Percentiles rank a stretch among this genome's conserved stretches.
phyloP scores from a whole-genome alignment of 2,797 vertebrate genomes.

The Coracias cyanogaster region DNA sequence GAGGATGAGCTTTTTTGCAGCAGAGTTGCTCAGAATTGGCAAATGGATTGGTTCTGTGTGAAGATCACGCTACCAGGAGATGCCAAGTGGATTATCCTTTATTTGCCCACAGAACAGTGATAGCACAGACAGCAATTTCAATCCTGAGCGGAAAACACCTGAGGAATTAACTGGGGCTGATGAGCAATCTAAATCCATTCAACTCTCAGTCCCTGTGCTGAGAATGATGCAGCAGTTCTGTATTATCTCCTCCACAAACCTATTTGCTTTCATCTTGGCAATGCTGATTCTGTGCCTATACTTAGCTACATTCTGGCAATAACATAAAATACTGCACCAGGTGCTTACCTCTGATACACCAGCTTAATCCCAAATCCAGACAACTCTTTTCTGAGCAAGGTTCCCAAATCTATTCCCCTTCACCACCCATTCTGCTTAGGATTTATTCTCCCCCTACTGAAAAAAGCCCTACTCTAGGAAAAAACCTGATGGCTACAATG shows the following conservation, averaged over 20 bases:
- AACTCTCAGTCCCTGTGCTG: background rate
- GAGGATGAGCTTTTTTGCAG: background rate
- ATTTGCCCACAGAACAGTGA: background rate
- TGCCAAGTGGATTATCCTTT: background rate
- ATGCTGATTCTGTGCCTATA: background rate
- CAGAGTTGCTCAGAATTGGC: background rate
- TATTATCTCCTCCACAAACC: constrained; percentile 18
- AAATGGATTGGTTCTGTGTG: background rate
- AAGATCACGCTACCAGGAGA: background rate
- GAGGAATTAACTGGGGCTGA: background rate
- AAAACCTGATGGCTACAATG: background rate
- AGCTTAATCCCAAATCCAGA: background rate
- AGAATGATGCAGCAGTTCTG: constrained; percentile 3
- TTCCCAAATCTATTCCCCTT: background rate
- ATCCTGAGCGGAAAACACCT: background rate
- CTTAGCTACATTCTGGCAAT: background rate
- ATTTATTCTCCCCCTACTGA: background rate
- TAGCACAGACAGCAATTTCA: background rate
- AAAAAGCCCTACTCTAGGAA: background rate
- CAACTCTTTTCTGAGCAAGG: background rate
- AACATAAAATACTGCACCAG: background rate
- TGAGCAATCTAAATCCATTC: background rate
- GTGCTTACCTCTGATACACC: background rate
- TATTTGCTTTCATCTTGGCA: background rate
- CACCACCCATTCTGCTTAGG: background rate